Evolutionary conservation across 53 echinoderm and acorn worm species (phyloP).

Genomic region (Temnopleurus reevesii): DNA sequence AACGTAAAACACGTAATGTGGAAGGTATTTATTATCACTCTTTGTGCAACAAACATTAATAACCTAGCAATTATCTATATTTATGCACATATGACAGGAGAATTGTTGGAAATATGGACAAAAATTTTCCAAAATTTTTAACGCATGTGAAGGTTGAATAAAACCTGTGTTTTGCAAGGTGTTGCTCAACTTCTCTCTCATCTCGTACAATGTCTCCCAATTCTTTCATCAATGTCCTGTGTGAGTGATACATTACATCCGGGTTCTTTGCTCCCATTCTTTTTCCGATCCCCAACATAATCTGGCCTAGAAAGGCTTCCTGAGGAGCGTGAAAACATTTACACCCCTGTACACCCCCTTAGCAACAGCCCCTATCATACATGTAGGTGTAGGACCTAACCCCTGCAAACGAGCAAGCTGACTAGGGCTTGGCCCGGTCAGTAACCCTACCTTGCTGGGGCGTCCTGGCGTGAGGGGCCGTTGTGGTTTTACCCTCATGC

Average conservation of each 20-base stretch:
- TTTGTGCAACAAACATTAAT: no score
- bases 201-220: background rate
- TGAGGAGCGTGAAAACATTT: conserved; percentile 16
- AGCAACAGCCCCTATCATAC: conserved; percentile 27
- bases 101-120: no score
- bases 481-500: conserved; percentile 34
- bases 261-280: conserved; percentile 25
- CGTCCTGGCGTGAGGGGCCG: conserved; percentile 18
- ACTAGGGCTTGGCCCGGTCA: conserved; percentile 42
- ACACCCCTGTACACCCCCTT: conserved; percentile 26
- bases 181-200: no score
- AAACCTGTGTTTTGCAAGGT: no score
- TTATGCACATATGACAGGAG: no score
- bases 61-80: no score
- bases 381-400: background rate
- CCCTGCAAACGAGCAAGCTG: background rate
- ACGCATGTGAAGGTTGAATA: no score
- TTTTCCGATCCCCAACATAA: conserved; percentile 16
- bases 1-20: no score
- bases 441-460: conserved; percentile 45
- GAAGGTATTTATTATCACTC: no score
- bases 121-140: no score
- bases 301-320: conserved; percentile 47
- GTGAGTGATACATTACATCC: conserved; percentile 13
- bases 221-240: background rate